Conservation (phyloP, 2,113 vertebrate species). For the Paedocypris sp. region DNA sequence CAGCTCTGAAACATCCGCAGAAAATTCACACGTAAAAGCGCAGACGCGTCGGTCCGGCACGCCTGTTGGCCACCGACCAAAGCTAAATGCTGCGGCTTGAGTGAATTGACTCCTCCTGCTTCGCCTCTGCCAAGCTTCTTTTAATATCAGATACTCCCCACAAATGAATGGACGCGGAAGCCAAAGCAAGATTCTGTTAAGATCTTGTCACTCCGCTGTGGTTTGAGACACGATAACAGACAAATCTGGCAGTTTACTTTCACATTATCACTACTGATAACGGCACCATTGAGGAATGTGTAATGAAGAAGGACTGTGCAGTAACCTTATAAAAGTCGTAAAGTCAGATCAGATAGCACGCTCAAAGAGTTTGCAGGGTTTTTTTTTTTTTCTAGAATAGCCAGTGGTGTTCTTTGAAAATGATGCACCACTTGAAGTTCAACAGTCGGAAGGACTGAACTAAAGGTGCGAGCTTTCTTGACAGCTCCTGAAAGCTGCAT, state of each 20-base stretch:
- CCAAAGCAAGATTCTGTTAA: conserved; percentile 1
- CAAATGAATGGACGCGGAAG: neutral
- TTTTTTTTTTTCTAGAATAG: conserved; percentile 1
- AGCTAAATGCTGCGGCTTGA: conserved; percentile 27
- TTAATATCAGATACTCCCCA: neutral
- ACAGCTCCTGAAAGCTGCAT: conserved; percentile 12
- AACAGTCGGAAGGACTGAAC: neutral
- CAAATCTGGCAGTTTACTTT: conserved; percentile 36
- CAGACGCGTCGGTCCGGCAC: conserved; percentile 14
- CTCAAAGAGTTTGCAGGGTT: conserved; percentile 1
- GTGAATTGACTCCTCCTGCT: conserved; percentile 15
- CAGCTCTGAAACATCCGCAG: conserved; percentile 18
- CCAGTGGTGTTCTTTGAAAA: conserved; percentile 1
- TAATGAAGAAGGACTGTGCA: conserved; percentile 38
- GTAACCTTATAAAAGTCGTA: conserved; percentile 42
- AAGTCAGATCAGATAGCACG: conserved; percentile 41
- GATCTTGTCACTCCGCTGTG: conserved; percentile 1
- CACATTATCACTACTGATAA: conserved; percentile 42
- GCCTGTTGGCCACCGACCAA: conserved; percentile 27
- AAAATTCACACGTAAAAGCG: conserved; percentile 25
- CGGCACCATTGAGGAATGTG: conserved; percentile 30
- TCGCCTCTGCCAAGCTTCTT: neutral
- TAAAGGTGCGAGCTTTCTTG: neutral
- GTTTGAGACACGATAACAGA: conserved; percentile 28
- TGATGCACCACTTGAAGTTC: neutral